These are phyloP conservation scores for Cheirogaleus major DNA, from an alignment of 2,797 vertebrate genomes.

Conservation along the genomic window DNA sequence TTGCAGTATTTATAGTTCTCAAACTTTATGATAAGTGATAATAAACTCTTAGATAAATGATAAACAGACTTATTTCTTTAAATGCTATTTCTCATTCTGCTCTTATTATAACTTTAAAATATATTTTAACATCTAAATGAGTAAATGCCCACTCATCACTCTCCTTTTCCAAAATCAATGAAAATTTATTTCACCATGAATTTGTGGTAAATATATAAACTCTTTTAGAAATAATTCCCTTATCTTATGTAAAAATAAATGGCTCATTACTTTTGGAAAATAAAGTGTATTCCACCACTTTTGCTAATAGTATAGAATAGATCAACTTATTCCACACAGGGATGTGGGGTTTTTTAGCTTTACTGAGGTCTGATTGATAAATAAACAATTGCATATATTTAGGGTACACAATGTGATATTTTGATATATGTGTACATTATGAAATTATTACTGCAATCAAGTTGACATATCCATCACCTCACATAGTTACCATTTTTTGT, in stretches of 20 bases:
- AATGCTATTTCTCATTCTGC: constrained; percentile 6
- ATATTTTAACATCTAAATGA: constrained; percentile 19
- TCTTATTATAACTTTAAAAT: constrained; percentile 33
- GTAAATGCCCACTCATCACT: not conserved
- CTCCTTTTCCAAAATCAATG: constrained; percentile 6
- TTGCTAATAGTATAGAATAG: constrained; percentile 20
- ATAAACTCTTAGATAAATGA: not conserved
- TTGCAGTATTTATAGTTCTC: not conserved
- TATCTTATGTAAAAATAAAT: constrained; percentile 7
- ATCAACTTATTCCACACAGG: not conserved
- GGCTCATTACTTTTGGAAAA: not conserved
- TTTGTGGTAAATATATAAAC: not conserved
- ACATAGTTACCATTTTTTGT: not conserved
- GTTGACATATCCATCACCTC: not conserved
- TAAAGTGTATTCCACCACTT: not conserved
- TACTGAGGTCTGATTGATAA: not conserved
- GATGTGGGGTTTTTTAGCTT: not conserved
- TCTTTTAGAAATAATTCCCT: constrained; percentile 12
- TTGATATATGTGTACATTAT: not conserved
- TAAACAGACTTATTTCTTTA: not conserved
- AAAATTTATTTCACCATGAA: not conserved
- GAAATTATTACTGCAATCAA: not conserved
- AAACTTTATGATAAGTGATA: constrained; percentile 5
- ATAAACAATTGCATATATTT: not conserved
- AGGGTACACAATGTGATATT: not conserved